A percentile compares a stretch with the other conserved stretches of the same genome.
Conservation (phyloP, 1,140 invertebrate species). For the Habropoda laboriosa region DNA sequence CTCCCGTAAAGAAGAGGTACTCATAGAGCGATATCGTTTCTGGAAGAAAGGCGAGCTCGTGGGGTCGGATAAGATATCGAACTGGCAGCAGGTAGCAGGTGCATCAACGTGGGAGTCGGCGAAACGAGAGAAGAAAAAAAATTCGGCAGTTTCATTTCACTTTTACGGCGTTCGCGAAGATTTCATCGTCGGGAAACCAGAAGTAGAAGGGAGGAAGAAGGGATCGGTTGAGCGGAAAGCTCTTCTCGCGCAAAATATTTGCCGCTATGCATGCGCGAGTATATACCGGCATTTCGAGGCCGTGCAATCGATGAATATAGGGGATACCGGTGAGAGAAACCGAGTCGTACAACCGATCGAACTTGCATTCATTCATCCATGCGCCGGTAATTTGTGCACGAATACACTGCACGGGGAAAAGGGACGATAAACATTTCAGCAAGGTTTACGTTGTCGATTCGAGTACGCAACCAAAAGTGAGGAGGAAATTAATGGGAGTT, state of each 20-base stretch:
- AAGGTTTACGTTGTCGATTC: neutral
- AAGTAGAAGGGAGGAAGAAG: neutral
- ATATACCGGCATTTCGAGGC: conserved; percentile 23
- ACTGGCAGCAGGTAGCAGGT: conserved; percentile 28
- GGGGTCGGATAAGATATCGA: conserved; percentile 19
- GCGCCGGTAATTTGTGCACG: neutral
- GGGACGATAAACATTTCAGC: conserved; percentile 4
- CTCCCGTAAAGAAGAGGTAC: neutral
- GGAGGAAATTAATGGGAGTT: neutral
- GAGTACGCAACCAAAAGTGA: neutral
- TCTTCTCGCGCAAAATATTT: conserved; percentile 53
- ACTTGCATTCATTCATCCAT: conserved; percentile 15
- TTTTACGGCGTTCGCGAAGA: conserved; percentile 54
- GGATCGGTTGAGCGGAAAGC: conserved; percentile 44
- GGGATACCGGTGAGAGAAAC: conserved; percentile 27
- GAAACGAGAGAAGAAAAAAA: conserved; percentile 26
- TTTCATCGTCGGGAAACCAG: conserved; percentile 58
- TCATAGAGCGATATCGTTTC: neutral
- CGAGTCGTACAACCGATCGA: conserved; percentile 37
- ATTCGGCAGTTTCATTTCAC: conserved; percentile 55
- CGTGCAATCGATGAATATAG: conserved; percentile 27
- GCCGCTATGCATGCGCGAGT: conserved; percentile 50
- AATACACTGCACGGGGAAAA: neutral
- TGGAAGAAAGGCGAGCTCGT: neutral
- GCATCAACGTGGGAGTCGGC: neutral